Percentiles rank a stretch among this genome's conserved stretches.
These are phyloP conservation scores for Zaprionus taronus DNA, from an alignment of 1,140 invertebrate species.

Conservation along the genomic window DNA sequence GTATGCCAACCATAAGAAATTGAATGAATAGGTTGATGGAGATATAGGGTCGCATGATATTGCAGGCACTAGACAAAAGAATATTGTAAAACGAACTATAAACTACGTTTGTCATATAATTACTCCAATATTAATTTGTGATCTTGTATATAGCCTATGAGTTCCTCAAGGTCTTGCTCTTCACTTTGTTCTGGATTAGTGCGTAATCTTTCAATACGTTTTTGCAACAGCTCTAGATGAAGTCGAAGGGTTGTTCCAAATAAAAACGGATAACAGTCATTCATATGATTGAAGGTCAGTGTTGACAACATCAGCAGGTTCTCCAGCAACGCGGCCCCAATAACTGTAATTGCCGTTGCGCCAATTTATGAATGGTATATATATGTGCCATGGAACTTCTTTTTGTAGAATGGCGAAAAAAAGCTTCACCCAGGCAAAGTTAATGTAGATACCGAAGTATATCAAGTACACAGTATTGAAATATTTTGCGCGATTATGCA, in stretches of 20 bases:
- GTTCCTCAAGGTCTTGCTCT: conserved; percentile 24
- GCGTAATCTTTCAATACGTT: conserved; percentile 38
- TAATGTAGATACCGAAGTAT: conserved; percentile 22
- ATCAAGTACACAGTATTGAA: conserved; percentile 45
- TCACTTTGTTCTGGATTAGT: conserved; percentile 25
- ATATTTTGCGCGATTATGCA: conserved; percentile 33
- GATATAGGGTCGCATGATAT: conserved; percentile 36
- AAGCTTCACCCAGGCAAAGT: conserved; percentile 19
- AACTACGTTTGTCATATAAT: background rate
- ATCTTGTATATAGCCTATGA: conserved; percentile 49
- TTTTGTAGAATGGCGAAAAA: conserved; percentile 1
- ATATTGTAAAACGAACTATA: background rate
- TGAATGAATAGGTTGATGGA: conserved; percentile 43
- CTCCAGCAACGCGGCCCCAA: background rate
- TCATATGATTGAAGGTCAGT: background rate
- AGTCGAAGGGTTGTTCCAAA: background rate
- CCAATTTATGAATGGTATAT: conserved; percentile 40
- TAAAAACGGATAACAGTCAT: background rate
- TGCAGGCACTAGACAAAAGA: conserved; percentile 17
- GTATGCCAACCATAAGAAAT: conserved; percentile 52
- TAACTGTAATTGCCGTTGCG: background rate
- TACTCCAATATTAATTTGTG: conserved; percentile 55
- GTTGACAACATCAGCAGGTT: background rate
- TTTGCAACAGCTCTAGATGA: conserved; percentile 16
- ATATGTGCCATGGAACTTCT: conserved; percentile 42